Evolutionary conservation across 2,797 vertebrate species (phyloP).

Genomic region (Esox masquinongy): DNA sequence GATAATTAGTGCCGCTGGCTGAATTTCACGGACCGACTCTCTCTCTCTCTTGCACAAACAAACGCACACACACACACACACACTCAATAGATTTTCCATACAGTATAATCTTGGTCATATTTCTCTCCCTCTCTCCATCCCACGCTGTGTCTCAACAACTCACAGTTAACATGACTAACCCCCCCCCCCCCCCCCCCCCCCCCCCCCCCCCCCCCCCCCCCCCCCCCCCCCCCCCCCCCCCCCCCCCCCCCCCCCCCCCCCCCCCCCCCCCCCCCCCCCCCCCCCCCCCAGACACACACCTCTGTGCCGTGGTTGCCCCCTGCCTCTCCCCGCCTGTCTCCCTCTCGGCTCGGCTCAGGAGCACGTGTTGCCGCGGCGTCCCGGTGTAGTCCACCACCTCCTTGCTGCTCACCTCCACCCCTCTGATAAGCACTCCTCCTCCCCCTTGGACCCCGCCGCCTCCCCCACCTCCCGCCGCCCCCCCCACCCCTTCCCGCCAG

Average conservation of each 20-base stretch:
- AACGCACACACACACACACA: neutral
- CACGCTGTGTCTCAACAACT: neutral
- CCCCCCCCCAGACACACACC: constrained; percentile 48
- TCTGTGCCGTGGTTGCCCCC: constrained; percentile 69
- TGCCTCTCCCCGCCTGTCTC: constrained; percentile 70
- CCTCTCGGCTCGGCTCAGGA: constrained; percentile 81
- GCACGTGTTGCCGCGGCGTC: constrained; percentile 85
- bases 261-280: neutral
- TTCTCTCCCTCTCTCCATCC: neutral
- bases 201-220: neutral
- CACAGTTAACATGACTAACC: neutral
- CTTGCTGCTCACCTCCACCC: constrained; percentile 92
- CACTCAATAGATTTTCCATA: neutral
- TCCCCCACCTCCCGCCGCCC: neutral
- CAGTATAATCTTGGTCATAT: too few relatives aligned
- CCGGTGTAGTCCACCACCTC: constrained; percentile 89
- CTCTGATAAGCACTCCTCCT: constrained; percentile 81
- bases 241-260: neutral
- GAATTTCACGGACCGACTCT: neutral
- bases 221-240: neutral
- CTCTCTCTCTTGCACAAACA: neutral
- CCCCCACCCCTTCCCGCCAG: constrained; percentile 46
- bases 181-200: neutral
- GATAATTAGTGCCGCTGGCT: neutral
- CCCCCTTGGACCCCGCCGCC: constrained; percentile 41